Evolutionary conservation across 2,113 vertebrate species (phyloP).

Genomic region (Abramis brama): DNA sequence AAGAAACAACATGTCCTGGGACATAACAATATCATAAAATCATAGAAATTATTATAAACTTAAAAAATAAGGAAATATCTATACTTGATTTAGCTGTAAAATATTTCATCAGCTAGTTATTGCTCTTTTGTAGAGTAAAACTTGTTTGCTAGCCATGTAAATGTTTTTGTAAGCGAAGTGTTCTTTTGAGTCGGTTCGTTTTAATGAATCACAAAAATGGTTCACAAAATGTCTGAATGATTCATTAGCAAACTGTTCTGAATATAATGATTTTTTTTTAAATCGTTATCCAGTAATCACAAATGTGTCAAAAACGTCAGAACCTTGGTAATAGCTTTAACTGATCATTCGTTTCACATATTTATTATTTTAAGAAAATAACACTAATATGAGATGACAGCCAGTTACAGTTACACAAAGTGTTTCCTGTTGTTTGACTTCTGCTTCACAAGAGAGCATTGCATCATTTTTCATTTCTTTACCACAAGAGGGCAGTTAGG

Average conservation of each 20-base stretch:
- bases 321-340: neutral
- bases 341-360: too few relatives aligned
- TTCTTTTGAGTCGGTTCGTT: too few relatives aligned
- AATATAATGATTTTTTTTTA: too few relatives aligned
- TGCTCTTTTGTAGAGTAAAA: neutral
- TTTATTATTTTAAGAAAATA: neutral
- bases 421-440: neutral
- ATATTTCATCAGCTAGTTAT: neutral
- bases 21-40: too few relatives aligned
- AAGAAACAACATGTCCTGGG: too few relatives aligned
- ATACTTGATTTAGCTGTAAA: neutral
- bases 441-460: neutral
- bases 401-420: neutral
- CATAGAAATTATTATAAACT: too few relatives aligned
- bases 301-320: neutral
- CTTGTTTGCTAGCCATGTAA: neutral
- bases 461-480: neutral
- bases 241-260: neutral
- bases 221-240: neutral
- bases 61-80: too few relatives aligned
- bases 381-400: neutral
- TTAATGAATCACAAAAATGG: neutral
- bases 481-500: conserved; percentile 54
- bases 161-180: neutral
- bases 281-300: neutral